These are phyloP conservation scores for Phasia obesa DNA, from an alignment of 2,888 invertebrate species.

Conservation along the genomic window DNA sequence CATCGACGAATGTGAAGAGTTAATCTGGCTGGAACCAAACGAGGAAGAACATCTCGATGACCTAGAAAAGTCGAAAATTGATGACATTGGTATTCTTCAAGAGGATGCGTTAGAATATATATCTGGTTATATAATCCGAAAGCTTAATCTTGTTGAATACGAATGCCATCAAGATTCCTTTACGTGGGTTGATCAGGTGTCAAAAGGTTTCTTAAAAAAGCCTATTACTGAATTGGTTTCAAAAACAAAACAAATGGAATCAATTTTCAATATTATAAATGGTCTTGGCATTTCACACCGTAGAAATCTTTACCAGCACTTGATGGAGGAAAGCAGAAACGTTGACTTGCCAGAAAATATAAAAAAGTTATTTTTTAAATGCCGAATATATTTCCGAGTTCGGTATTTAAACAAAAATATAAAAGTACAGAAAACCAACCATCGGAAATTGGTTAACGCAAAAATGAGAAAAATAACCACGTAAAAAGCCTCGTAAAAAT, in stretches of 20 bases:
- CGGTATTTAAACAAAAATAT: background rate
- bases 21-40: too few species aligned
- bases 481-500: too few species aligned
- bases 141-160: conserved; percentile 12
- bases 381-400: conserved; percentile 18
- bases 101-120: conserved; percentile 23
- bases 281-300: background rate
- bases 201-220: conserved; percentile 8
- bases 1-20: background rate
- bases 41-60: background rate
- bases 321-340: background rate
- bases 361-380: conserved; percentile 8
- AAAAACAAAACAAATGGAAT: background rate
- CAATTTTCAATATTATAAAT: conserved; percentile 11
- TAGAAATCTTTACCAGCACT: background rate
- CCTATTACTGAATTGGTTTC: too few species aligned
- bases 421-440: conserved; percentile 3
- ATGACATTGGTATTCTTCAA: conserved; percentile 20
- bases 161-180: conserved; percentile 11
- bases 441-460: too few species aligned
- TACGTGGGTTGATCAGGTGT: conserved; percentile 18
- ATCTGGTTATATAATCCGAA: conserved; percentile 5
- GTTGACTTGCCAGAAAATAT: background rate
- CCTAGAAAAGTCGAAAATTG: background rate
- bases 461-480: too few species aligned